Evolutionary conservation across 2,888 invertebrate genomes (phyloP).

Genomic region (Hetaerina titia): DNA sequence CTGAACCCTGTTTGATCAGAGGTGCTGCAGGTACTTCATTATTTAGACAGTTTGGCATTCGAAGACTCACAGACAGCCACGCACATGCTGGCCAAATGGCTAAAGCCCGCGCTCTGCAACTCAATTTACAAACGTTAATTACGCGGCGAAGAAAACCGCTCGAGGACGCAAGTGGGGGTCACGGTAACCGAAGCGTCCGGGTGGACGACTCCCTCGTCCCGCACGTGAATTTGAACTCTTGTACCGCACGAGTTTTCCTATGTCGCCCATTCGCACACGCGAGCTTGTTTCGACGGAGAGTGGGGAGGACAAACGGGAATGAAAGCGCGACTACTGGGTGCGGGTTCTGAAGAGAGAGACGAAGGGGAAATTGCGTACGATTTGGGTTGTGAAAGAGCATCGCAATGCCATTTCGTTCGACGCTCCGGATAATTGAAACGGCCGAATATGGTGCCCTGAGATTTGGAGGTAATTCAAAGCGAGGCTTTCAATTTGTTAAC

Average conservation of each 20-base stretch:
- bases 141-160: background rate
- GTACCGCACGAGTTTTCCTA: background rate
- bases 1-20: background rate
- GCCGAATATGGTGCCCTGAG: background rate
- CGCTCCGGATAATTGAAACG: background rate
- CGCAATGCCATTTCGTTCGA: background rate
- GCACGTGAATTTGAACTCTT: no score
- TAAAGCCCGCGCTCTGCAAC: background rate
- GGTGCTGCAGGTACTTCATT: background rate
- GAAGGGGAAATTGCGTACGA: background rate
- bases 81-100: background rate
- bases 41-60: background rate
- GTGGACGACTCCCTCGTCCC: no score
- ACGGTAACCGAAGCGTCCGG: background rate
- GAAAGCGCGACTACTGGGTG: background rate
- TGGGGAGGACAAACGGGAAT: background rate
- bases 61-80: background rate
- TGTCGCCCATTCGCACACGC: background rate
- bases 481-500: background rate
- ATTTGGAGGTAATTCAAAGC: background rate
- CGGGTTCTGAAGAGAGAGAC: background rate
- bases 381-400: background rate
- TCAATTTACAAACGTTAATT: slow-evolving; percentile 27
- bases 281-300: background rate
- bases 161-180: background rate